A percentile compares a stretch with the other conserved stretches of the same genome.
Evolutionary conservation across 2,888 invertebrate genomes (phyloP).

Genomic region (Gandaritis pyraliata): DNA sequence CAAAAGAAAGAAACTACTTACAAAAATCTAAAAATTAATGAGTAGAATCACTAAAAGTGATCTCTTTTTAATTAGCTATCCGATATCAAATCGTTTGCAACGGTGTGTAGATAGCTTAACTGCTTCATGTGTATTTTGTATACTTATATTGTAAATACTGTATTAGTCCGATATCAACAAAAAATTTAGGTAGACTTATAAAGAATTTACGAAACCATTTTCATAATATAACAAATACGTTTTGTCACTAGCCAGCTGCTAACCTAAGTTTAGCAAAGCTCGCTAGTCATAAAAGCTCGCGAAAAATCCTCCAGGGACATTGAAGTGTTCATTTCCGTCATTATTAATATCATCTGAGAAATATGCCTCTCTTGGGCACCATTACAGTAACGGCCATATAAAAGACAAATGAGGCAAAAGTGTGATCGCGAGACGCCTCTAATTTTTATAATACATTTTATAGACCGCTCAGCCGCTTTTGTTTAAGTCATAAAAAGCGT

Average conservation of each 20-base stretch:
- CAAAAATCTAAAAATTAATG: too few relatives aligned
- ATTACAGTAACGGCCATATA: conserved; percentile 66
- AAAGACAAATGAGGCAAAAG: conserved; percentile 67
- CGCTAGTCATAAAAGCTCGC: conserved; percentile 44
- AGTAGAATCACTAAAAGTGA: too few relatives aligned
- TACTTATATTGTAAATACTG: too few relatives aligned
- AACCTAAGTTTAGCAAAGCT: conserved; percentile 18
- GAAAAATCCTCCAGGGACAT: conserved; percentile 50
- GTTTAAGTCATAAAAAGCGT: conserved; percentile 36
- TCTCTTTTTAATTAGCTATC: too few relatives aligned
- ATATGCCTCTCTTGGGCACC: conserved; percentile 59
- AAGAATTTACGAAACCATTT: background rate
- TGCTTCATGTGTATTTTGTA: too few relatives aligned
- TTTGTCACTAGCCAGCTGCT: conserved; percentile 16
- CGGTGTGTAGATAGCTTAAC: too few relatives aligned
- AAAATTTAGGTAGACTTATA: too few relatives aligned
- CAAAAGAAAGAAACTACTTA: too few relatives aligned
- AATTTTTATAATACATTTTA: conserved; percentile 57
- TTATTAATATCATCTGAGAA: conserved; percentile 64
- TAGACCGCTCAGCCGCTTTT: conserved; percentile 41
- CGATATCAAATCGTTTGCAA: too few relatives aligned
- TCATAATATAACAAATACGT: conserved; percentile 4
- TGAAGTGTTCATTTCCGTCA: conserved; percentile 58
- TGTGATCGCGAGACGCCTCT: conserved; percentile 55
- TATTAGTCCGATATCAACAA: too few relatives aligned